These are phyloP conservation scores for Peribatodes rhomboidaria DNA, from an alignment of 2,888 invertebrate species.

Conservation along the genomic window DNA sequence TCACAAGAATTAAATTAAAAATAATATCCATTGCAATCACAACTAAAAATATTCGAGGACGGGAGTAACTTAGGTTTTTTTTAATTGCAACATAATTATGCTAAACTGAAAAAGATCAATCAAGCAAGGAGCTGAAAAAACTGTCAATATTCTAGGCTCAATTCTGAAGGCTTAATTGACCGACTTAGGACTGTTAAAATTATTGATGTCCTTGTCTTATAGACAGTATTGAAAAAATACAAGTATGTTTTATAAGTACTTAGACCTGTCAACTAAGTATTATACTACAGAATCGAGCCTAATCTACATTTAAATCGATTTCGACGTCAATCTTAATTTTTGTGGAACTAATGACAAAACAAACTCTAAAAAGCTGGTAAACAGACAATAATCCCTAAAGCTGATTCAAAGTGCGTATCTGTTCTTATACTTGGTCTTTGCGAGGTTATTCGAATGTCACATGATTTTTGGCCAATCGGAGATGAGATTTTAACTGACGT, in stretches of 20 bases:
- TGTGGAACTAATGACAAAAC: no score
- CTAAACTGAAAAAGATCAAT: not conserved
- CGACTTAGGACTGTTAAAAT: no score
- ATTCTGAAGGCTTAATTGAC: no score
- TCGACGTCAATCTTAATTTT: no score
- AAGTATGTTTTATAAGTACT: no score
- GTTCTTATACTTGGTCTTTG: slow-evolving; percentile 52
- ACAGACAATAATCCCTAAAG: slow-evolving; percentile 25
- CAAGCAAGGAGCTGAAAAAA: not conserved
- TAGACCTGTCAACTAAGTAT: no score
- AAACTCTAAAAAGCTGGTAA: slow-evolving; percentile 6
- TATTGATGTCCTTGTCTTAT: no score
- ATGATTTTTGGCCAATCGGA: slow-evolving; percentile 50
- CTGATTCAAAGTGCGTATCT: slow-evolving; percentile 51
- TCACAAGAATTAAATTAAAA: slow-evolving; percentile 1
- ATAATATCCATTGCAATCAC: slow-evolving; percentile 6
- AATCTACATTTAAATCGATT: no score
- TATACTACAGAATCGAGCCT: no score
- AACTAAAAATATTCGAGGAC: not conserved
- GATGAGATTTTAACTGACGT: slow-evolving; percentile 23
- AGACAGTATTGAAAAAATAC: no score
- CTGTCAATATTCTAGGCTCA: no score
- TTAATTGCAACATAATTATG: not conserved
- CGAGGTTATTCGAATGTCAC: slow-evolving; percentile 46
- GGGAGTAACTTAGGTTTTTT: not conserved